Conservation (phyloP, 2,113 vertebrate genomes). For the Notothenia rossii region DNA sequence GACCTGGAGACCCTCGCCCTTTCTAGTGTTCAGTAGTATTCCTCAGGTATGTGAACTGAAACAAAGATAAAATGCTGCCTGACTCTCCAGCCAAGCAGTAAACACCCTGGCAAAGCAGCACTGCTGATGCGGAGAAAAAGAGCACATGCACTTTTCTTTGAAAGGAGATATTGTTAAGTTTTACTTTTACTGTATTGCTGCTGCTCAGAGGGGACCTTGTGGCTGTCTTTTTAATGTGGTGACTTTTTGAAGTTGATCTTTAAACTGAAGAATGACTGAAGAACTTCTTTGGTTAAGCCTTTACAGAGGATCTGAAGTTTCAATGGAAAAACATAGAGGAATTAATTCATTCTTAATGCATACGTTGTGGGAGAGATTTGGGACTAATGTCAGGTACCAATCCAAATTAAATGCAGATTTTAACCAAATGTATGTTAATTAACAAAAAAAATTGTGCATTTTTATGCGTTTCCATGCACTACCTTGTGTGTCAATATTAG, state of each 20-base stretch:
- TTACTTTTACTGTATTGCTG: conserved; percentile 26
- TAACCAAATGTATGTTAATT: not conserved
- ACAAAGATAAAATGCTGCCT: conserved; percentile 64
- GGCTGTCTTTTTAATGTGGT: conserved; percentile 17
- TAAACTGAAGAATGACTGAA: conserved; percentile 40
- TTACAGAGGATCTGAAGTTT: conserved; percentile 4
- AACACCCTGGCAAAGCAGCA: conserved; percentile 55
- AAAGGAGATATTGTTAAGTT: conserved; percentile 37
- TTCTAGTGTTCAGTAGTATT: conserved; percentile 52
- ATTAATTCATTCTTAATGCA: not conserved
- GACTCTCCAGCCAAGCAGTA: conserved; percentile 60
- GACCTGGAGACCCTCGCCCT: not conserved
- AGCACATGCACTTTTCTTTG: conserved; percentile 27
- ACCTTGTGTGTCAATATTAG: not conserved
- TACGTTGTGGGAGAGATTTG: not conserved
- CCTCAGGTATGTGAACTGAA: conserved; percentile 70
- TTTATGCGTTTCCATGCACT: not conserved
- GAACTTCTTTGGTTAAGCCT: conserved; percentile 29
- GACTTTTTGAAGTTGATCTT: conserved; percentile 45
- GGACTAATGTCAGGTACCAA: not conserved
- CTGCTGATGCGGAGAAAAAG: conserved; percentile 59
- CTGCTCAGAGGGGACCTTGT: conserved; percentile 26
- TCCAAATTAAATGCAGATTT: not conserved
- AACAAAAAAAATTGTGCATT: not conserved
- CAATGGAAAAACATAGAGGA: conserved; percentile 6